A percentile compares a stretch with the other conserved stretches of the same genome.
phyloP scores from a whole-genome alignment of 2,797 vertebrate genomes.

The Mormyrus hasselquistii region DNA sequence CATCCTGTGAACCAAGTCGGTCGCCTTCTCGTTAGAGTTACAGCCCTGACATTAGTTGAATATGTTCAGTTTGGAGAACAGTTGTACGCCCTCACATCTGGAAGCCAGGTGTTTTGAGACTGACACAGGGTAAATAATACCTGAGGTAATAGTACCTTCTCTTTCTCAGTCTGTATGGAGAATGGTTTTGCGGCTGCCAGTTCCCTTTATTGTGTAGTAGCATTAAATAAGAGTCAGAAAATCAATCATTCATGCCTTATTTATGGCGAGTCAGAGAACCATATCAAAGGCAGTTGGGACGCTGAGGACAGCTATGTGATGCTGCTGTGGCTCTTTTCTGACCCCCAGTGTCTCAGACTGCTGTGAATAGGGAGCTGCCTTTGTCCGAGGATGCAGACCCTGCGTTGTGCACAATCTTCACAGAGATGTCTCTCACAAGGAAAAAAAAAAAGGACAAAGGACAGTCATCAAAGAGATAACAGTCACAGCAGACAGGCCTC shows the following conservation, averaged over 20 bases:
- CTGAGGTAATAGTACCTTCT: background rate
- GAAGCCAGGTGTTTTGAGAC: slow-evolving; percentile 28
- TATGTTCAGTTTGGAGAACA: slow-evolving; percentile 42
- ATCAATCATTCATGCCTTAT: background rate
- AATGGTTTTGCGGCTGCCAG: background rate
- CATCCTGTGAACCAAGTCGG: background rate
- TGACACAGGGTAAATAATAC: background rate
- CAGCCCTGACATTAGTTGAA: slow-evolving; percentile 38
- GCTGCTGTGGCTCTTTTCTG: background rate
- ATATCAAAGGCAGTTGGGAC: background rate
- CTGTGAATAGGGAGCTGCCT: background rate
- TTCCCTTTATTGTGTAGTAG: background rate
- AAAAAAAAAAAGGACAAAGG: background rate
- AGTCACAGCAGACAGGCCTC: background rate
- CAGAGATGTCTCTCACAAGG: background rate
- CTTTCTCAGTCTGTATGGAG: background rate
- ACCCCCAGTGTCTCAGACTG: background rate
- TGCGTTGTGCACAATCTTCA: background rate
- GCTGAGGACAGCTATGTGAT: background rate
- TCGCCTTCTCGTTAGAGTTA: slow-evolving; percentile 5
- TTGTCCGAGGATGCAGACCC: background rate
- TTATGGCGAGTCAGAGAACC: background rate
- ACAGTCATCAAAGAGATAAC: background rate
- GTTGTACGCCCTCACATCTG: slow-evolving; percentile 31
- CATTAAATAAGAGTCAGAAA: background rate